Conservation (phyloP, 2,113 vertebrate genomes). For the Vulpes lagopus region DNA sequence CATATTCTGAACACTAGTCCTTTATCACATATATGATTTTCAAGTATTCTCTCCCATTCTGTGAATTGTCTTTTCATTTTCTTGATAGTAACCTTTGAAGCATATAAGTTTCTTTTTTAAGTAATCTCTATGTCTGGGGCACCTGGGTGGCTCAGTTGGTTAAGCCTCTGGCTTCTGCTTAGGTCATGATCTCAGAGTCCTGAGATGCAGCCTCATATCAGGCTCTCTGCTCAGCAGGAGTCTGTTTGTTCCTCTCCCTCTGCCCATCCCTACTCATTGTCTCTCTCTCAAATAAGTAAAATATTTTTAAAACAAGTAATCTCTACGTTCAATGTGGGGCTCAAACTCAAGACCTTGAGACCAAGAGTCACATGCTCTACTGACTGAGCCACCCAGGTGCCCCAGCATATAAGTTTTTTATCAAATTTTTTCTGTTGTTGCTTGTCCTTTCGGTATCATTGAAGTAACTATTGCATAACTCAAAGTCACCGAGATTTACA, state of each 20-base stretch:
- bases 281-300: too few relatives aligned
- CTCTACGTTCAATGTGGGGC: background rate
- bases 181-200: too few relatives aligned
- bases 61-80: constrained; percentile 12
- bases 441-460: background rate
- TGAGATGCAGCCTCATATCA: too few relatives aligned
- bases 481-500: background rate
- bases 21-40: background rate
- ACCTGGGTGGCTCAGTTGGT: too few relatives aligned
- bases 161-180: too few relatives aligned
- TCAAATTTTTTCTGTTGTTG: background rate
- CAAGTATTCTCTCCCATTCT: background rate
- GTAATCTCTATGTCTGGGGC: background rate
- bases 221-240: too few relatives aligned
- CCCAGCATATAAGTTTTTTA: background rate
- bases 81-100: background rate
- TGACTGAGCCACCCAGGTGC: background rate
- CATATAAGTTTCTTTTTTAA: background rate
- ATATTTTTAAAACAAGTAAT: background rate
- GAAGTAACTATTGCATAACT: background rate
- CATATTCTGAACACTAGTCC: background rate
- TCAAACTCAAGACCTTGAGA: background rate
- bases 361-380: background rate
- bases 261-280: too few relatives aligned
- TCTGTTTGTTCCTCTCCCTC: too few relatives aligned